Base-by-base conservation (phyloP, 2,113 vertebrate genomes). In the Microtus montanus region DNA sequence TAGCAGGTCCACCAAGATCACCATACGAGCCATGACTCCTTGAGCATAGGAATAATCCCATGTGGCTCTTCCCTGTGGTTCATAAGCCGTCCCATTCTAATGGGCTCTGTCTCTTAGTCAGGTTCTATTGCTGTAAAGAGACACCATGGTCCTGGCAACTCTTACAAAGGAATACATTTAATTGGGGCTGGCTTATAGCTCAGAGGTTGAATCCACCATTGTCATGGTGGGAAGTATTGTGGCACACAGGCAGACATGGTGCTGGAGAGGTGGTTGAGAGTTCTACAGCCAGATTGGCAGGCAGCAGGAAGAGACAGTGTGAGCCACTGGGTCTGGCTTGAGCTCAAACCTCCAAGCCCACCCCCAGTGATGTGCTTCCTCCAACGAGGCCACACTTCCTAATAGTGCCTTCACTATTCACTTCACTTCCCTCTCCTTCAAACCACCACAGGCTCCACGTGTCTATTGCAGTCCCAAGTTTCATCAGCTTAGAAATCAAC, bases 1-100 rank as follows among this genome's bases (percentile, higher is more conserved):
- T 99, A 96, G 99, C n/a, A 30, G 63, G 99, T 89, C 99, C 99
- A 74, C 99, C 99, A 97, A 99, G 99, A 98, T 99, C 99, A 94
- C 98, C 99, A 0, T 99, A 99, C 91, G 99, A 99, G 78, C 99
- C 98, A 77, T 99, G 99, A 10, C 99, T 99, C 98, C 99, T 98
- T 98, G 98, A 15, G 14, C 97, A 0, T 98, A 98, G 97, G 98
- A 98, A 98, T 98, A 98, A 96, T 98, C 99, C 99, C 99, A 99
- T 98, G 99, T 99, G 75, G 99, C 99, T 92, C 99, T 99, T 98
- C 99, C 99, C 98, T 97, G 96, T 95, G 96, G 96, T 97, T 97
- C 96, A 92, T 96, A 97, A 64, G 95, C 95, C 96, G 95, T 95
- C 75, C 95, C 96, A 97, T 71, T 97, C 97, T 74, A 96, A 97